Evolutionary conservation across 1,140 invertebrate species (phyloP).

Genomic region (Octopus bimaculoides): DNA sequence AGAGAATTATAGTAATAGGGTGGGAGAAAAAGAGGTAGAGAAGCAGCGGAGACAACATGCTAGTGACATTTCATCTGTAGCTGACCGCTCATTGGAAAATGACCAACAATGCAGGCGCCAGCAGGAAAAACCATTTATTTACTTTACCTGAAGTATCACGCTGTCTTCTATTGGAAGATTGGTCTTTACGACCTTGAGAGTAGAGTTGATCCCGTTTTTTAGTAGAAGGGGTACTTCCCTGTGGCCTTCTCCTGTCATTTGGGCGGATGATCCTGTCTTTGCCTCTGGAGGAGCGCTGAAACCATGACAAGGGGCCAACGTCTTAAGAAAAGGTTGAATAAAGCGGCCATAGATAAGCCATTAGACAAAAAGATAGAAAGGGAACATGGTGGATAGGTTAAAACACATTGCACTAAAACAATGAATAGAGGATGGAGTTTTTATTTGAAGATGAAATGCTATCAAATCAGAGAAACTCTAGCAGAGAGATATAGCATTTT

Average conservation of each 20-base stretch:
- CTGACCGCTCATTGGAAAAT: background rate
- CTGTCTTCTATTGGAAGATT: slow-evolving; percentile 9
- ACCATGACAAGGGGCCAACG: slow-evolving; percentile 15
- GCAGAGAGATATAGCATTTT: too few relatives aligned
- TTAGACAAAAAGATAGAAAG: slow-evolving; percentile 9
- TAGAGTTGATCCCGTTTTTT: slow-evolving; percentile 11
- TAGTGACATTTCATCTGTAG: slow-evolving; percentile 10
- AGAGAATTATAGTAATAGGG: slow-evolving; percentile 9
- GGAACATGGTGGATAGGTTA: slow-evolving; percentile 2
- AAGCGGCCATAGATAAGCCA: slow-evolving; percentile 9
- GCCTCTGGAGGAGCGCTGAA: slow-evolving; percentile 7
- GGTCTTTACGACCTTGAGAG: slow-evolving; percentile 14
- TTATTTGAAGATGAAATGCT: too few relatives aligned
- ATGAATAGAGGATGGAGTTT: background rate
- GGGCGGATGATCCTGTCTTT: background rate
- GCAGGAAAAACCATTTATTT: slow-evolving; percentile 15
- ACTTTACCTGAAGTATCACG: slow-evolving; percentile 14
- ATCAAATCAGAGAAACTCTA: too few relatives aligned
- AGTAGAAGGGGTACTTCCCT: slow-evolving; percentile 12
- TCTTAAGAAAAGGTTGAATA: slow-evolving; percentile 13
- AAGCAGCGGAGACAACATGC: slow-evolving; percentile 17
- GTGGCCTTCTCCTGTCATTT: slow-evolving; percentile 15
- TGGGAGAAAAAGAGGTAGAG: slow-evolving; percentile 11
- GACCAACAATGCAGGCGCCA: slow-evolving; percentile 1
- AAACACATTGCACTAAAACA: background rate